Evolutionary conservation across 2,797 vertebrate species (phyloP), one percentile per base, ranked within the genome.

Genomic region (Rhinella marina): DNA sequence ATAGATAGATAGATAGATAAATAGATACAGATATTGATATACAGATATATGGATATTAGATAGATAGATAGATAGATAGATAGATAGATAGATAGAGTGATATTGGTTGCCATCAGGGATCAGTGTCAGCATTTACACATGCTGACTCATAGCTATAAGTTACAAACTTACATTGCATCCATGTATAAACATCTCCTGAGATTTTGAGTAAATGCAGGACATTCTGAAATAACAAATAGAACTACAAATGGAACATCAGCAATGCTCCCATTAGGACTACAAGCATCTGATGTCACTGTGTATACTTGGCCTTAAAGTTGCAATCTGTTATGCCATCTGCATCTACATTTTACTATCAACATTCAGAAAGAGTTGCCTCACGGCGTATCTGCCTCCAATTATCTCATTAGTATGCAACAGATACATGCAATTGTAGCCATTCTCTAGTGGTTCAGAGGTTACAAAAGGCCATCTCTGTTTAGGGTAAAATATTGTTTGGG

Each of bases 271-370:
- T 14, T 21, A 76, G n/a, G 73, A 13, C 4, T 76, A 23, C 48
- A 76, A 50, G 48, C 73, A 54, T 77, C 48, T 77, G 73, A 54
- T 77, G 50, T 54, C 48, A 25, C 21, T 77, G 7, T 16, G 50
- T 25, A 54, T 54, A 54, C 73, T 77, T 77, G 50, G 48, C 12
- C 73, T 16, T 50, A 76, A 48, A 52, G 41, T 13, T 25, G 54
- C 25, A 59, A 80, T 29, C 56, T 80, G 77, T 27, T 80, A 4
- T 29, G 13, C 56, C 77, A 78, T 80, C 77, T 80, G 77, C 57
- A 29, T 80, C 17, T 59, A 29, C 23, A 54, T n/a, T 77, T 52
- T 52, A 57, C 21, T 78, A 17, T 78, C 16, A 80, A 23, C 54
- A 59, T 59, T 59, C 14, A 29, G 12, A 32, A 19, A 59, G 23